Percentiles rank a stretch among this genome's conserved stretches.
Conservation (phyloP, 2,888 invertebrate species). For the Cinara cedri region DNA sequence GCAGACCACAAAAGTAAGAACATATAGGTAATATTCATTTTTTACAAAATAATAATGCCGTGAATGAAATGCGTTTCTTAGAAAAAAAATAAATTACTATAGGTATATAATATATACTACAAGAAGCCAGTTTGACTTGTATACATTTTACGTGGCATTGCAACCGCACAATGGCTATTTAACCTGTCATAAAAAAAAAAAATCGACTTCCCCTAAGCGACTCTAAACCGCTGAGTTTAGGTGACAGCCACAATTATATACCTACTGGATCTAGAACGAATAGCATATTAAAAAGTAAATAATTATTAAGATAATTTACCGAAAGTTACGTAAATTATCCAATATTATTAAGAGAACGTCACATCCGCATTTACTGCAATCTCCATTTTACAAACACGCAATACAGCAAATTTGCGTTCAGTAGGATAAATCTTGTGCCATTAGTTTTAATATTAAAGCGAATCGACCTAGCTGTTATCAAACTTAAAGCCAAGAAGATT, state of each 20-base stretch:
- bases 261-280: neutral
- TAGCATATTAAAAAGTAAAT: neutral
- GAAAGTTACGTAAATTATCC: neutral
- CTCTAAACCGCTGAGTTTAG: conserved; percentile 6
- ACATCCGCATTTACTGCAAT: too few species aligned
- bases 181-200: conserved; percentile 28
- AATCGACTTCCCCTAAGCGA: conserved; percentile 5
- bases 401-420: too few species aligned
- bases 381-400: too few species aligned
- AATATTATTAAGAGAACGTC: too few species aligned
- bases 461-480: too few species aligned
- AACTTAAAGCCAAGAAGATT: too few species aligned
- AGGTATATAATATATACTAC: conserved; percentile 13
- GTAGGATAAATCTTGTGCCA: too few species aligned
- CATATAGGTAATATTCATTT: too few species aligned
- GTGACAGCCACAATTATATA: conserved; percentile 1
- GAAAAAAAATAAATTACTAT: conserved; percentile 11
- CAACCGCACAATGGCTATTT: conserved; percentile 31
- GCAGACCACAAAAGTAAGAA: too few species aligned
- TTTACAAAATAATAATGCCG: neutral
- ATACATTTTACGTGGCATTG: conserved; percentile 8
- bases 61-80: conserved; percentile 41
- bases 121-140: conserved; percentile 31
- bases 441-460: too few species aligned
- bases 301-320: conserved; percentile 5